Evolutionary conservation across 2,888 invertebrate genomes (phyloP).

Genomic region (Brenthis daphne): DNA sequence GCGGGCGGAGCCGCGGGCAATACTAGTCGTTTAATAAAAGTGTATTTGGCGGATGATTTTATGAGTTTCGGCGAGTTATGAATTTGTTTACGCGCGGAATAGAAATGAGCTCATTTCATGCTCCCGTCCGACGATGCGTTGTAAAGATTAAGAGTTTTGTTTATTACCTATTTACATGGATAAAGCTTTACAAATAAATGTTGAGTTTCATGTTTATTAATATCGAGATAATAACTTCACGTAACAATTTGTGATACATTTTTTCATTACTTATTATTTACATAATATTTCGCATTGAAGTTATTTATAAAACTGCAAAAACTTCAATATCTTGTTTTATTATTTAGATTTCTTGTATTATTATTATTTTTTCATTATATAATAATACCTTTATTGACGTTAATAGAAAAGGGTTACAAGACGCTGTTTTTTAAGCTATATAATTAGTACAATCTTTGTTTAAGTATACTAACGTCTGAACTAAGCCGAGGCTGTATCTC

Average conservation of each 20-base stretch:
- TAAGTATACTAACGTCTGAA: too few relatives aligned
- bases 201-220: slow-evolving; percentile 36
- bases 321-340: background rate
- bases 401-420: too few relatives aligned
- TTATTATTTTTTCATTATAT: too few relatives aligned
- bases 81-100: slow-evolving; percentile 66
- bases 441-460: too few relatives aligned
- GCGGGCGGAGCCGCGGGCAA: too few relatives aligned
- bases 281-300: background rate
- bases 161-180: slow-evolving; percentile 53
- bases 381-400: too few relatives aligned
- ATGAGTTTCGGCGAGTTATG: slow-evolving; percentile 68
- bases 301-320: background rate
- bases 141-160: slow-evolving; percentile 49
- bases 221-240: slow-evolving; percentile 29
- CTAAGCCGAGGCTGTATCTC: too few relatives aligned
- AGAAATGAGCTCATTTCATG: slow-evolving; percentile 64
- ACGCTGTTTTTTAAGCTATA: too few relatives aligned
- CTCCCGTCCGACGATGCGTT: slow-evolving; percentile 47
- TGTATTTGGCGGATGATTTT: slow-evolving; percentile 69
- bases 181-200: slow-evolving; percentile 36
- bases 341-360: background rate
- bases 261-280: background rate
- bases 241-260: background rate
- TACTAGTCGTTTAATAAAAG: slow-evolving; percentile 63